Evolutionary conservation across 23 tunicate species (phyloP).

Genomic region (Trididemnum miniatum): DNA sequence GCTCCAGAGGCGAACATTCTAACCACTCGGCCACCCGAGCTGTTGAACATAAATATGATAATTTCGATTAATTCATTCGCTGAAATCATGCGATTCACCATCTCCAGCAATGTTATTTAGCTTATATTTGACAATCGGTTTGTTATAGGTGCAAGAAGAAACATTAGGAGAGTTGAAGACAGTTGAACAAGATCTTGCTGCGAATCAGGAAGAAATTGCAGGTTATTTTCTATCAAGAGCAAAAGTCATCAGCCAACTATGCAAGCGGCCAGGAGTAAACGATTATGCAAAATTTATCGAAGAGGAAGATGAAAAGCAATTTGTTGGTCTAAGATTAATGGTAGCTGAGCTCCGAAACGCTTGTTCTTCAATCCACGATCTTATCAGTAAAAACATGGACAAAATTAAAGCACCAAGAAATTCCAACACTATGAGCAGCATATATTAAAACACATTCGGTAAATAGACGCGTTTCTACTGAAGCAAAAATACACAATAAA

Average conservation of each 20-base stretch:
- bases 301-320: constrained; percentile 94
- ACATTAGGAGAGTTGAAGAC: constrained; percentile 77
- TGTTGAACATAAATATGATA: too few relatives aligned
- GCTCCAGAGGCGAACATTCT: too few relatives aligned
- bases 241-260: constrained; percentile 73
- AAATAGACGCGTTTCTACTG: too few relatives aligned
- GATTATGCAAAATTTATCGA: constrained; percentile 75
- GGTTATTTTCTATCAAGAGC: constrained; percentile 81
- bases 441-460: constrained; percentile 62
- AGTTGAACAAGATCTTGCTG: constrained; percentile 76
- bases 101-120: too few relatives aligned
- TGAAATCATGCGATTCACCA: too few relatives aligned
- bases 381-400: constrained; percentile 85
- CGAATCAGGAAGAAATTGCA: constrained; percentile 88
- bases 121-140: too few relatives aligned
- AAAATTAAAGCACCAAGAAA: constrained; percentile 81
- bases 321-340: constrained; percentile 78
- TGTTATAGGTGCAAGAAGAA: constrained; percentile 78
- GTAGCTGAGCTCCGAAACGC: constrained; percentile 88
- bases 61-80: too few relatives aligned
- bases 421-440: constrained; percentile 35
- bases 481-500: too few relatives aligned
- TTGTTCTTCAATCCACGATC: constrained; percentile 82
- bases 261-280: constrained; percentile 77
- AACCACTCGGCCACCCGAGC: too few relatives aligned